Evolutionary conservation across 2,797 vertebrate species (phyloP).

Genomic region (Notolepis coatsorum): DNA sequence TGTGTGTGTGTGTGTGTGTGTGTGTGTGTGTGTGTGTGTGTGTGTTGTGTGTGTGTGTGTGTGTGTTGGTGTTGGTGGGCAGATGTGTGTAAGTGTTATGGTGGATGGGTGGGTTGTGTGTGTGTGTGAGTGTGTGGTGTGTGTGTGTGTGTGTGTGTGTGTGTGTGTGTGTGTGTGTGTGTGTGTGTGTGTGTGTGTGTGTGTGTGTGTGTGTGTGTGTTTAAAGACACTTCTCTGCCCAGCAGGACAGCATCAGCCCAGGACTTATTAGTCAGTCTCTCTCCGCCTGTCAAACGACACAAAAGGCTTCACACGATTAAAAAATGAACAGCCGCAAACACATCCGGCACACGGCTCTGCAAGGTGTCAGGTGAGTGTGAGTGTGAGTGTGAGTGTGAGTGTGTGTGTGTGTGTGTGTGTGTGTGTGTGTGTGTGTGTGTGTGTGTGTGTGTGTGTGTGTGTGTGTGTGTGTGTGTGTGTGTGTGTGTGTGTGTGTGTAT

Average conservation of each 20-base stretch:
- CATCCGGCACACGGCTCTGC: conserved; percentile 69
- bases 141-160: neutral
- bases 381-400: conserved; percentile 58
- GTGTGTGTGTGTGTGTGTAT: conserved; percentile 2
- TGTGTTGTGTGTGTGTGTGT: conserved; percentile 37
- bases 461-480: conserved; percentile 37
- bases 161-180: conserved; percentile 42
- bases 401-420: conserved; percentile 31
- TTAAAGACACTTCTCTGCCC: conserved; percentile 73
- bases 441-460: conserved; percentile 30
- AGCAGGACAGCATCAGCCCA: conserved; percentile 77
- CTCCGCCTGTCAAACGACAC: conserved; percentile 82
- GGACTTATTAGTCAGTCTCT: conserved; percentile 84
- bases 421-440: neutral
- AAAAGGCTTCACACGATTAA: conserved; percentile 82
- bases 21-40: conserved; percentile 23
- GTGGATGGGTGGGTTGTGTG: too few species aligned
- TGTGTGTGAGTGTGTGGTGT: neutral
- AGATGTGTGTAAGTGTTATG: too few species aligned
- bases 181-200: conserved; percentile 34
- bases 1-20: conserved; percentile 4
- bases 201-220: conserved; percentile 42
- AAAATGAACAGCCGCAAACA: conserved; percentile 78
- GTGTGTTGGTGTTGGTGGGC: conserved; percentile 3
- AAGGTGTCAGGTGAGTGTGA: conserved; percentile 42